Evolutionary conservation across 2,888 invertebrate species (phyloP).

Genomic region (Acanthosepion esculentum): DNA sequence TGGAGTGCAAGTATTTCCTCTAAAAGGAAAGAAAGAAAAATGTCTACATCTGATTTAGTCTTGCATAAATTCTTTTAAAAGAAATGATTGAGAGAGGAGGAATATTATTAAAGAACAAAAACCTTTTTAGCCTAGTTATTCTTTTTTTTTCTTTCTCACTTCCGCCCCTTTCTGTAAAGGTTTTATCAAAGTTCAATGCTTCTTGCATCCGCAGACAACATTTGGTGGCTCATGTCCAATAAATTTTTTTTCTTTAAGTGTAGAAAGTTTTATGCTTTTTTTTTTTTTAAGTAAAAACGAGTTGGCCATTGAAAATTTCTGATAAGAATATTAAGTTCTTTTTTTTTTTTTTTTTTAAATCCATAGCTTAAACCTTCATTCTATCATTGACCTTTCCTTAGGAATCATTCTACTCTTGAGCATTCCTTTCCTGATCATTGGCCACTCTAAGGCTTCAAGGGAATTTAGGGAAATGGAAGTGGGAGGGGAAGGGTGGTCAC

Average conservation of each 20-base stretch:
- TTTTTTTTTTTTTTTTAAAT: not conserved
- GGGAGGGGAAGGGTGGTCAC: not conserved
- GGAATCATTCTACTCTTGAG: not conserved
- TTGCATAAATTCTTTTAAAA: not conserved
- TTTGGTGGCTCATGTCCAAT: not conserved
- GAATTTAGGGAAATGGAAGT: not conserved
- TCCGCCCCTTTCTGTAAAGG: not conserved
- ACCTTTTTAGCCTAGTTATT: not conserved
- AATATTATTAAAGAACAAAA: not conserved
- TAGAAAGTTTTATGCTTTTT: not conserved
- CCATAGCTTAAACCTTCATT: not conserved
- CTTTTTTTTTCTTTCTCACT: not conserved
- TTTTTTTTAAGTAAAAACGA: not conserved
- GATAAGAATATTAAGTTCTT: not conserved
- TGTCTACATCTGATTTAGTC: not conserved
- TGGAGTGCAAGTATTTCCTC: not conserved
- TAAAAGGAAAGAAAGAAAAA: not conserved
- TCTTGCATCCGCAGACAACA: constrained; percentile 14
- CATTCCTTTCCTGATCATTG: constrained; percentile 33
- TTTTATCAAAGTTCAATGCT: not conserved
- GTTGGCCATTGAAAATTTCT: not conserved
- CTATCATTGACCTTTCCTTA: not conserved
- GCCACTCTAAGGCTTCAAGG: not conserved
- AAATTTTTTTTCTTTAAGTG: not conserved
- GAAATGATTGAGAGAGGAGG: not conserved